Evolutionary conservation across 2,888 invertebrate species (phyloP).

Genomic region (Sphinx pinastri): DNA sequence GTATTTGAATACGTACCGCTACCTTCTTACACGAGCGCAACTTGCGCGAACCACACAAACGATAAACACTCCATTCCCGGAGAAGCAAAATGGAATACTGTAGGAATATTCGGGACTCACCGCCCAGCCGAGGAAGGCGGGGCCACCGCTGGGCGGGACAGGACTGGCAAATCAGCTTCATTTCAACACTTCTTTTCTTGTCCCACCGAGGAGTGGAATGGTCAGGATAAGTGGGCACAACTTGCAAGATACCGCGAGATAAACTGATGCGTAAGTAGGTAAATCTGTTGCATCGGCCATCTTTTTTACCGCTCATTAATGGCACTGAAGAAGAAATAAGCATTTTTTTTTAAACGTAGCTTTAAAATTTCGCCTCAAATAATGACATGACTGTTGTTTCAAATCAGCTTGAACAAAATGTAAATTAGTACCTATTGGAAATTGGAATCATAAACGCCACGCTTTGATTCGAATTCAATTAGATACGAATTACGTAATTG

Average conservation of each 20-base stretch:
- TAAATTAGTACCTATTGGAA: too few species aligned
- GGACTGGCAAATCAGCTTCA: constrained; percentile 68
- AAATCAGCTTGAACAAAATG: too few species aligned
- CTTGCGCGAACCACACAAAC: constrained; percentile 11
- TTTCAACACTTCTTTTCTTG: constrained; percentile 68
- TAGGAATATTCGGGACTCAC: constrained; percentile 39
- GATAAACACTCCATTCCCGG: constrained; percentile 6
- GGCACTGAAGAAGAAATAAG: neutral
- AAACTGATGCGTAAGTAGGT: constrained; percentile 7
- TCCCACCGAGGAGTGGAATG: constrained; percentile 63
- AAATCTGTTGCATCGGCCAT: constrained; percentile 4
- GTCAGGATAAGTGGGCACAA: constrained; percentile 40
- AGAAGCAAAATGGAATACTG: constrained; percentile 49
- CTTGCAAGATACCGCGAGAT: constrained; percentile 40
- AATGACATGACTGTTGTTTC: too few species aligned
- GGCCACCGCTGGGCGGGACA: constrained; percentile 67
- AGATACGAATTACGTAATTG: too few species aligned
- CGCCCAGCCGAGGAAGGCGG: constrained; percentile 72
- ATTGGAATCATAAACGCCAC: too few species aligned
- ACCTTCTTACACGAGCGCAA: neutral
- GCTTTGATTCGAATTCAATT: too few species aligned
- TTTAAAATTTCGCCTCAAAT: too few species aligned
- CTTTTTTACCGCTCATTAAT: neutral
- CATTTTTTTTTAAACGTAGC: too few species aligned
- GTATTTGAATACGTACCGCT: constrained; percentile 1